Evolutionary conservation across 2,797 vertebrate genomes (phyloP).

Genomic region (Cryptoblepharus egeriae): DNA sequence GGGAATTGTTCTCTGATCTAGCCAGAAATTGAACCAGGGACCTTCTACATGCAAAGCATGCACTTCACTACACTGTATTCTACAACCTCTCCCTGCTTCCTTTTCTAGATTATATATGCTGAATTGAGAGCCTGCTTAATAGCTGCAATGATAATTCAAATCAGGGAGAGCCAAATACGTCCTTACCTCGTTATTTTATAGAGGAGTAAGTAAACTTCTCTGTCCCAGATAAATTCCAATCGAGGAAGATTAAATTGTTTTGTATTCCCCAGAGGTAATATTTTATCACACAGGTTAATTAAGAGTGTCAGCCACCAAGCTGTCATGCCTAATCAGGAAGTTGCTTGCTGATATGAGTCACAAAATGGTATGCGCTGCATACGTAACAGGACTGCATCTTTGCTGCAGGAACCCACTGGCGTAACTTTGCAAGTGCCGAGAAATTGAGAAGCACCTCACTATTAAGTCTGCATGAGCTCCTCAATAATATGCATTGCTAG

Average conservation of each 20-base stretch:
- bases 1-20: no score
- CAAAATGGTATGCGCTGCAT: conserved; percentile 31
- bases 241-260: conserved; percentile 25
- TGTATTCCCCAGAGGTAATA: conserved; percentile 31
- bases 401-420: not conserved
- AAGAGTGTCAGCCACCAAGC: conserved; percentile 4
- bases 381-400: conserved; percentile 17
- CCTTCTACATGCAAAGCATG: no score
- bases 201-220: not conserved
- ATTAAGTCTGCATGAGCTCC: not conserved
- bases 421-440: not conserved
- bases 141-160: conserved; percentile 8
- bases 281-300: conserved; percentile 34
- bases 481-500: not conserved
- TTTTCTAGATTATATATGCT: not conserved
- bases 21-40: no score
- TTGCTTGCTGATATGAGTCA: not conserved
- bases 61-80: no score
- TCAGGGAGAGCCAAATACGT: conserved; percentile 4
- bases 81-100: not conserved
- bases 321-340: conserved; percentile 45
- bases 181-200: conserved; percentile 26
- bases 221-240: conserved; percentile 33
- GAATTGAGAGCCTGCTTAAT: not conserved
- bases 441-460: not conserved